A percentile compares a stretch with the other conserved stretches of the same genome.
phyloP scores from a whole-genome alignment of 53 echinoderm and acorn worm genomes.

The Holothuria scabra region DNA sequence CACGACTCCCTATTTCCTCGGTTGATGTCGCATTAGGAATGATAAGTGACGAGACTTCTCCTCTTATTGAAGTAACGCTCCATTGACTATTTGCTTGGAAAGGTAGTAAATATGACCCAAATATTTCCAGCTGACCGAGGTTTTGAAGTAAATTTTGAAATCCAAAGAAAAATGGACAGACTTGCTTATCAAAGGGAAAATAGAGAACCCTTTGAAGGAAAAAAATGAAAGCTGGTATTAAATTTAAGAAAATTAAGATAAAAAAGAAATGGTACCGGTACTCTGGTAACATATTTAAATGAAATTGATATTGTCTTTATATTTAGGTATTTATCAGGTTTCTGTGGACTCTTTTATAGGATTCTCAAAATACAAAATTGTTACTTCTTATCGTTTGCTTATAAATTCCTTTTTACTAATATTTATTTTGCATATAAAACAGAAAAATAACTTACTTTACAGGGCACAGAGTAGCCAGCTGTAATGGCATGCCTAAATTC shows the following conservation, averaged over 20 bases:
- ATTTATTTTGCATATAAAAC: too few relatives aligned
- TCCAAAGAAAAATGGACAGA: conserved; percentile 17
- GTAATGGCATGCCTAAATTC: background rate
- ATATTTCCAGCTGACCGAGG: background rate
- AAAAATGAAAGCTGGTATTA: background rate
- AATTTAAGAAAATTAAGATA: background rate
- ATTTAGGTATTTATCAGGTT: too few relatives aligned
- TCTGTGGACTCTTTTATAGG: too few relatives aligned
- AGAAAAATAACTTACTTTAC: background rate
- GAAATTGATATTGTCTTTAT: too few relatives aligned
- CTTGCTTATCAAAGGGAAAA: conserved; percentile 25
- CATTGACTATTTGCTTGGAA: background rate
- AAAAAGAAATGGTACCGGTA: background rate
- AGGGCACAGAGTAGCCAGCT: conserved; percentile 17
- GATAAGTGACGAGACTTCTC: too few relatives aligned
- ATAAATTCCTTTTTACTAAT: too few relatives aligned
- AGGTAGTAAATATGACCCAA: background rate
- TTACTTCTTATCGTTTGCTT: too few relatives aligned
- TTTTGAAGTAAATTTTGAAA: conserved; percentile 1
- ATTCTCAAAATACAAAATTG: too few relatives aligned
- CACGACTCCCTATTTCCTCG: too few relatives aligned
- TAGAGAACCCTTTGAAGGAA: background rate
- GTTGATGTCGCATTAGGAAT: background rate
- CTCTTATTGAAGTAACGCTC: background rate
- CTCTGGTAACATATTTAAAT: background rate